phyloP scores from a whole-genome alignment of 2,888 invertebrate species.

The Aelia acuminata region DNA sequence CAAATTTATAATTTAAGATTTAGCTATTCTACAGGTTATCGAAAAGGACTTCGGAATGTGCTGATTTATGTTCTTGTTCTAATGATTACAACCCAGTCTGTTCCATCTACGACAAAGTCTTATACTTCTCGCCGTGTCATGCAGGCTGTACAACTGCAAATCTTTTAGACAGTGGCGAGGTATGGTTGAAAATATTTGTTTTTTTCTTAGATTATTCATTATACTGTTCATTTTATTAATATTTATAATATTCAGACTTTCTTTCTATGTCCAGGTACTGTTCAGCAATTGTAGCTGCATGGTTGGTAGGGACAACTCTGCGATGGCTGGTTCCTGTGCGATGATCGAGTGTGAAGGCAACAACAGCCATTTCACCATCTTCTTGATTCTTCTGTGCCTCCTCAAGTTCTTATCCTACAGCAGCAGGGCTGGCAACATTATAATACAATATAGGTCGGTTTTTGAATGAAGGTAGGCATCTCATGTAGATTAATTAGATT shows the following conservation, averaged over 20 bases:
- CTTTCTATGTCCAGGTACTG: slow-evolving; percentile 65
- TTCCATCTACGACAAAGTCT: slow-evolving; percentile 67
- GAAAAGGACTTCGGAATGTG: slow-evolving; percentile 66
- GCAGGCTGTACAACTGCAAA: slow-evolving; percentile 70
- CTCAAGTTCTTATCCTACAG: slow-evolving; percentile 65
- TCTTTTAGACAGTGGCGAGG: slow-evolving; percentile 64
- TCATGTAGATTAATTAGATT: neutral
- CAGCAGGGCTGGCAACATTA: slow-evolving; percentile 65
- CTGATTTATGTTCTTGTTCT: slow-evolving; percentile 66
- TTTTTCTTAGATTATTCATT: neutral
- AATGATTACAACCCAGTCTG: slow-evolving; percentile 70
- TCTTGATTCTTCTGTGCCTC: slow-evolving; percentile 64
- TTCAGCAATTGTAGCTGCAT: slow-evolving; percentile 69
- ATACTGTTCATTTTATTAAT: neutral
- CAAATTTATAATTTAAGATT: neutral
- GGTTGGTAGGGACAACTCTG: slow-evolving; percentile 59
- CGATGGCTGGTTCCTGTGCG: slow-evolving; percentile 62
- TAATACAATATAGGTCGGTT: slow-evolving; percentile 66
- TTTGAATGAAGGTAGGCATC: neutral
- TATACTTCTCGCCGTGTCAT: slow-evolving; percentile 72
- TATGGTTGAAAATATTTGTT: slow-evolving; percentile 52
- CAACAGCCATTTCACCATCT: slow-evolving; percentile 63
- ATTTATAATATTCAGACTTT: neutral
- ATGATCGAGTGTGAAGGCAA: slow-evolving; percentile 59
- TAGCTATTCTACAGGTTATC: slow-evolving; percentile 18